Conservation (phyloP, 1,140 invertebrate genomes). For the Triops cancriformis region DNA sequence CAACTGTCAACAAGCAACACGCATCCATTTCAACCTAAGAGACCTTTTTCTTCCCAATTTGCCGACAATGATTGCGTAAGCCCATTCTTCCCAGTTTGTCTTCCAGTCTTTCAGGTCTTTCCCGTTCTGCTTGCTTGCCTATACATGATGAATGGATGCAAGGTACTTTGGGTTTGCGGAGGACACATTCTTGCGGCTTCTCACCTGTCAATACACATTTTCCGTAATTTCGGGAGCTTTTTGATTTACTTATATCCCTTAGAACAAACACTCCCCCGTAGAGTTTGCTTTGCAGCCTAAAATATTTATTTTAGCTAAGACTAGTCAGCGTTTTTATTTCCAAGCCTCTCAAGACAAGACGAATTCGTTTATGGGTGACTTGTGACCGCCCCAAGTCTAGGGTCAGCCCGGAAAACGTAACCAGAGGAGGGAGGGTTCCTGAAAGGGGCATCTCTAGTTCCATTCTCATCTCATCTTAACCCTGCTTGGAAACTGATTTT, state of each 20-base stretch:
- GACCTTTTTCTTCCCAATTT: not conserved
- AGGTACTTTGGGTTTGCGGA: not conserved
- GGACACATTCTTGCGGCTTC: not conserved
- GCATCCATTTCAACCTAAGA: not conserved
- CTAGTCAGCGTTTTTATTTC: not conserved
- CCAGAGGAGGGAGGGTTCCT: not conserved
- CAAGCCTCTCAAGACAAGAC: not conserved
- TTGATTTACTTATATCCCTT: not conserved
- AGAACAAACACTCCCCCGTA: too few species aligned
- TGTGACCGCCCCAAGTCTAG: not conserved
- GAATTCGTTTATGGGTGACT: constrained; percentile 13
- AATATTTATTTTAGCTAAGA: not conserved
- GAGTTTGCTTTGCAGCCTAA: too few species aligned
- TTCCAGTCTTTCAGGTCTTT: not conserved
- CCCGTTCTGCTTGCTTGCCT: too few species aligned
- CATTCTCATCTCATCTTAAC: not conserved
- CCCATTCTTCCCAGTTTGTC: not conserved
- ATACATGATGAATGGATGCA: not conserved
- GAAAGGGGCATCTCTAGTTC: not conserved
- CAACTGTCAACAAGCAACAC: constrained; percentile 7
- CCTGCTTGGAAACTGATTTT: not conserved
- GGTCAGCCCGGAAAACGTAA: constrained; percentile 9
- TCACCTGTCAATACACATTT: constrained; percentile 6
- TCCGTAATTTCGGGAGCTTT: not conserved
- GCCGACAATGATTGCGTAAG: constrained; percentile 4